Conservation (phyloP, 23 tunicate genomes). For the Pegea sp. region DNA sequence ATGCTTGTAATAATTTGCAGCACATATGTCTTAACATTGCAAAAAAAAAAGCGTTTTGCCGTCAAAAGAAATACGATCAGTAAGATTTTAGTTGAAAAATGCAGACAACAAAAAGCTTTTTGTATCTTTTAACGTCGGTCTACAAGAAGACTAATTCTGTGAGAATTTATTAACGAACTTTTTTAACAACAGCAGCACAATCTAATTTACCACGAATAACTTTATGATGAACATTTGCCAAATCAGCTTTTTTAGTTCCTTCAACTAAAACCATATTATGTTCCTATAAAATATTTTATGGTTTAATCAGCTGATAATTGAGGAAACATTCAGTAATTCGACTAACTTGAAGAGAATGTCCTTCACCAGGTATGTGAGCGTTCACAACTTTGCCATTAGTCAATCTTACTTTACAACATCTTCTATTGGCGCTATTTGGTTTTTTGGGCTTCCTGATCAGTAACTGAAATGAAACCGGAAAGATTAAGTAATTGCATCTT, state of each 20-base stretch:
- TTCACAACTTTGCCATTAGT: slow-evolving; percentile 33
- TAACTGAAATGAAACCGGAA: slow-evolving; percentile 6
- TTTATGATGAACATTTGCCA: slow-evolving; percentile 25
- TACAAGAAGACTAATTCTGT: too few species aligned
- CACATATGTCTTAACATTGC: too few species aligned
- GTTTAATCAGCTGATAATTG: too few species aligned
- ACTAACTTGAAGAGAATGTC: slow-evolving; percentile 45
- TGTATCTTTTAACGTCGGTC: too few species aligned
- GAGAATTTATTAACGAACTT: too few species aligned
- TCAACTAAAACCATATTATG: slow-evolving; percentile 40
- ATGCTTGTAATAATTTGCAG: too few species aligned
- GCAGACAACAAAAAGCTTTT: too few species aligned
- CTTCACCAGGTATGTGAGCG: slow-evolving; percentile 74
- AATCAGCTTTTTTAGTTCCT: slow-evolving; percentile 24
- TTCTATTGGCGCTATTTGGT: slow-evolving; percentile 83
- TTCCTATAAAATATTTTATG: slow-evolving; percentile 30
- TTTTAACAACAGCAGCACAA: slow-evolving; percentile 54
- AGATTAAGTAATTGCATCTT: background rate
- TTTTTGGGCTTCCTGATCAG: slow-evolving; percentile 46
- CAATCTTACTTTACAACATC: slow-evolving; percentile 43
- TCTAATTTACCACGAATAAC: slow-evolving; percentile 46
- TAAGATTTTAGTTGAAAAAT: too few species aligned
- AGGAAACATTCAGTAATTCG: too few species aligned
- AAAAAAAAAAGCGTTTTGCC: too few species aligned
- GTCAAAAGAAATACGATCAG: too few species aligned